Evolutionary conservation across 2,113 vertebrate species (phyloP).

Genomic region (Dasyurus viverrinus): DNA sequence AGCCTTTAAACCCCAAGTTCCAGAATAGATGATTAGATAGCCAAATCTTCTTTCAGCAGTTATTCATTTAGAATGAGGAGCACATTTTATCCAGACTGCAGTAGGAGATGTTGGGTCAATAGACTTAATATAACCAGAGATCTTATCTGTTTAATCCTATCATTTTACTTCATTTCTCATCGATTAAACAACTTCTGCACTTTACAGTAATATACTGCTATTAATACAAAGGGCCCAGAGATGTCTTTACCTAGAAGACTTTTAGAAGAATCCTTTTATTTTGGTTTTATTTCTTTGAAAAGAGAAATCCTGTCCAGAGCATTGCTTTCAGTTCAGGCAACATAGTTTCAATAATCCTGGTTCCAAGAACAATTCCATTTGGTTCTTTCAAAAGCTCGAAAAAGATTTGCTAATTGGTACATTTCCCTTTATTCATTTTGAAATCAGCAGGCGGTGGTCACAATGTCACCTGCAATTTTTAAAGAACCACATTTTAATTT

Average conservation of each 20-base stretch:
- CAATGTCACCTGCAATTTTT: neutral
- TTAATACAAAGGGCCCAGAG: conserved; percentile 48
- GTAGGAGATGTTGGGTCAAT: conserved; percentile 60
- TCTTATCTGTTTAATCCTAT: conserved; percentile 67
- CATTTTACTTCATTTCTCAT: conserved; percentile 67
- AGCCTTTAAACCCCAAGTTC: neutral
- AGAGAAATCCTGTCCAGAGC: conserved; percentile 63
- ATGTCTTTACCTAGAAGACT: conserved; percentile 54
- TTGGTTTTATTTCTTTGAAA: conserved; percentile 74
- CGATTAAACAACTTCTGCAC: conserved; percentile 69
- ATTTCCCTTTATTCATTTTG: neutral
- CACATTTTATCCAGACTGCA: conserved; percentile 33
- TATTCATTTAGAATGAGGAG: conserved; percentile 44
- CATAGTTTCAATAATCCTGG: conserved; percentile 13
- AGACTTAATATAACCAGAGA: conserved; percentile 68
- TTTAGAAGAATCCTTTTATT: conserved; percentile 70
- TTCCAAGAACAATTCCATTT: neutral
- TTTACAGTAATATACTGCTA: conserved; percentile 50
- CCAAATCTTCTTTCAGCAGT: conserved; percentile 32
- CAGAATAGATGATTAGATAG: neutral
- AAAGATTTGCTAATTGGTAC: neutral
- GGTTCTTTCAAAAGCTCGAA: neutral
- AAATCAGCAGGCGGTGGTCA: neutral
- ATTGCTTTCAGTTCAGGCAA: neutral
- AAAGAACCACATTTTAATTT: neutral